Evolutionary conservation across 2,888 invertebrate species (phyloP).

Genomic region (Scaptodrosophila latifasciaeformis): DNA sequence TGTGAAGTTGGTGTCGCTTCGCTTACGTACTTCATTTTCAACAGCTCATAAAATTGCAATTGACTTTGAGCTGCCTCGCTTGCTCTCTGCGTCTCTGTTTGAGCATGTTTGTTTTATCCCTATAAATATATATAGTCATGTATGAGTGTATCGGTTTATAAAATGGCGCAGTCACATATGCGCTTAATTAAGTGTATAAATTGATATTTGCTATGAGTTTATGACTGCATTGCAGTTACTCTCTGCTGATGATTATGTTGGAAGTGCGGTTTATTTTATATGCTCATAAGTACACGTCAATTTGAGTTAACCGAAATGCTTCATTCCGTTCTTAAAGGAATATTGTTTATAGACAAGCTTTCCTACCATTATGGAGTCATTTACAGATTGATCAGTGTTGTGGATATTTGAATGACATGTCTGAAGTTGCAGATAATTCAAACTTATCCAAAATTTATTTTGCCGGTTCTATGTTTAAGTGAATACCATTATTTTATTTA

Average conservation of each 20-base stretch:
- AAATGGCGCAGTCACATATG: conserved; percentile 65
- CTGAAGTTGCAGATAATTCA: too few relatives aligned
- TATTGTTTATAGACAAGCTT: too few relatives aligned
- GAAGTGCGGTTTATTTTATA: conserved; percentile 11
- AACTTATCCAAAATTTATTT: too few relatives aligned
- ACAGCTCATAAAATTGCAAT: conserved; percentile 66
- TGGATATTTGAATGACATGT: too few relatives aligned
- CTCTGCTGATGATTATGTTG: conserved; percentile 37
- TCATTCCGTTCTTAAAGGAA: too few relatives aligned
- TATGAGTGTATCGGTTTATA: conserved; percentile 19
- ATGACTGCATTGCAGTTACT: conserved; percentile 59
- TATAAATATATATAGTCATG: conserved; percentile 11
- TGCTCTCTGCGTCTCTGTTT: conserved; percentile 3
- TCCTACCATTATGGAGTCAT: too few relatives aligned
- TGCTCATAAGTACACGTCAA: too few relatives aligned
- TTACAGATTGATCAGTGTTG: too few relatives aligned
- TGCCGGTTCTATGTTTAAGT: too few relatives aligned
- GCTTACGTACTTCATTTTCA: conserved; percentile 52
- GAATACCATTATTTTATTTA: too few relatives aligned
- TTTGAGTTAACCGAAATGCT: too few relatives aligned
- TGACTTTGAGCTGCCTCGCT: conserved; percentile 44
- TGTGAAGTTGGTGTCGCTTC: conserved; percentile 40
- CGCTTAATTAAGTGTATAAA: conserved; percentile 66
- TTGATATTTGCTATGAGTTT: conserved; percentile 63
- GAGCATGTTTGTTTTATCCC: not conserved